Evolutionary conservation across 1,140 invertebrate genomes (phyloP), one percentile per base, ranked within the genome.

Genomic region (Lordiphosa mommai): DNA sequence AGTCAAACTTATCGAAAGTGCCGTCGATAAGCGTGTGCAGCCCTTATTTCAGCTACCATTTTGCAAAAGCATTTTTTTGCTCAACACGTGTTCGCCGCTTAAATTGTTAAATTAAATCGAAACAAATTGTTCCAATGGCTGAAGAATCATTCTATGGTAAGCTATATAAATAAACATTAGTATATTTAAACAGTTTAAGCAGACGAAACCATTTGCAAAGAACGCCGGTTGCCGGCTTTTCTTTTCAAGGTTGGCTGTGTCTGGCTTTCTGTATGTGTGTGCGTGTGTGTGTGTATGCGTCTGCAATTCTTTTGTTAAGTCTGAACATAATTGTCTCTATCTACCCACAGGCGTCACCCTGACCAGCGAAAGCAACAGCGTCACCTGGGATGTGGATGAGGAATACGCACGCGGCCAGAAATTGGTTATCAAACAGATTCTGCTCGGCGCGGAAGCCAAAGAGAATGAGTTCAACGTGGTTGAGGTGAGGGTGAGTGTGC

Each of bases 391-490:
- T 52, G 57, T 65, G 32, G 87, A 88, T 52, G 80, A 86, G 55
- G 87, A 88, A 10, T 88, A 77, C 23, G 76, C 80, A 20, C 71
- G 86, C 8, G 87, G 84, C 20, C 87, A 93, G 72, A 93, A 93
- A 85, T 87, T 93, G 41, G 90, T 93, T 29, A 93, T 93, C 65
- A 92, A 92, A 80, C 91, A 95, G 90, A 94, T 94, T 59, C 88
- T 96, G 40, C 88, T 96, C 37, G 95, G 94, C 63, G 93, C 93
- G 52, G 94, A 95, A 65, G 94, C 94, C 3, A 93, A 93, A 70
- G 90, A 92, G 20, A 93, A 94, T 65, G 95, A 96, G 91, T 91
- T 94, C 38, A 95, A 95, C 90, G 94, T 96, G 34, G 90, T 96
- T 20, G 93, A 94, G 90, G 91, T 92, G 73, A 87, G 77, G 34